Evolutionary conservation across 2,113 vertebrate species (phyloP).

Genomic region (Chionis minor): DNA sequence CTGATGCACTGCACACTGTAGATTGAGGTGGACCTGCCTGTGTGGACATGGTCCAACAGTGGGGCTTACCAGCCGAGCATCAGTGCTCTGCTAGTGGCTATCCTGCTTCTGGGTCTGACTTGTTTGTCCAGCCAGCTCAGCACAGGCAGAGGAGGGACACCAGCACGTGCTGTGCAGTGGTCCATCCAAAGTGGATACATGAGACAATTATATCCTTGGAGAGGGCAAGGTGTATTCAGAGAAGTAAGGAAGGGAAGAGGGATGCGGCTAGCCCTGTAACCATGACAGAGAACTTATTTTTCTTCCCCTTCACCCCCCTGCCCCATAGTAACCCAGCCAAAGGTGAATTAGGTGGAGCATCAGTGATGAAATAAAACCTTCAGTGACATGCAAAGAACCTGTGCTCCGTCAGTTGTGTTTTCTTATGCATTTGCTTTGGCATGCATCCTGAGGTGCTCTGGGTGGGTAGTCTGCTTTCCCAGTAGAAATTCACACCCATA

Average conservation of each 20-base stretch:
- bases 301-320: accelerated
- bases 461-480: not conserved
- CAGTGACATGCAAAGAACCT: not conserved
- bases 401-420: not conserved
- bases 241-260: not conserved
- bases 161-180: not conserved
- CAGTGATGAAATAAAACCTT: not conserved
- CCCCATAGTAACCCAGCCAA: not conserved
- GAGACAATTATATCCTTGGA: not conserved
- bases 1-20: not conserved
- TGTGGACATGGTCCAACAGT: not conserved
- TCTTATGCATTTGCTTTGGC: not conserved
- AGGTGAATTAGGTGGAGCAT: not conserved
- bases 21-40: not conserved
- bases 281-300: not conserved
- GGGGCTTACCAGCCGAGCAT: not conserved
- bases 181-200: not conserved
- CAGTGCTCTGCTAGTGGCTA: not conserved
- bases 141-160: not conserved
- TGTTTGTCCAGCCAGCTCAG: not conserved
- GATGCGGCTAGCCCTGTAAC: not conserved
- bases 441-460: not conserved
- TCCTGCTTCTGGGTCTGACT: not conserved
- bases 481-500: not conserved
- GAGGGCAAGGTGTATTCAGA: not conserved